phyloP scores from a whole-genome alignment of 1,140 invertebrate species.

The Varroa destructor region DNA sequence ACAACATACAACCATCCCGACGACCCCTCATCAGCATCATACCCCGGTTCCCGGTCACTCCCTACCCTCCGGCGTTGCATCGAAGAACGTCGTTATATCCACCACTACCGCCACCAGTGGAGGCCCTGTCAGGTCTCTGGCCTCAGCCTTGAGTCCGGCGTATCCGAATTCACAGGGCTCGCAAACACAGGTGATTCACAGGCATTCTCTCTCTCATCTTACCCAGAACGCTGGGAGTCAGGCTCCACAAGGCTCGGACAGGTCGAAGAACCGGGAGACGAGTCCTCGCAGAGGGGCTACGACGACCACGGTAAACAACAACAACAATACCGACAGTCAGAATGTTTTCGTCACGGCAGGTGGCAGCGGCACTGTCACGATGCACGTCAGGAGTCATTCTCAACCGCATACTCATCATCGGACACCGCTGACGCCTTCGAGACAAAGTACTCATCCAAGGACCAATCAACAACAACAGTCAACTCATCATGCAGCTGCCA shows the following conservation, averaged over 20 bases:
- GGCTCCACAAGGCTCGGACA: too few species aligned
- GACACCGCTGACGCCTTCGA: slow-evolving; percentile 23
- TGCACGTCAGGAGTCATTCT: slow-evolving; percentile 24
- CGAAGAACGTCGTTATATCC: neutral
- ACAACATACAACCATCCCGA: too few species aligned
- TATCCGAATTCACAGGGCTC: too few species aligned
- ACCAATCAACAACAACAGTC: too few species aligned
- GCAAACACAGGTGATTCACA: neutral
- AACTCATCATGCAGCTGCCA: too few species aligned
- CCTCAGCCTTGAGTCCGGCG: too few species aligned
- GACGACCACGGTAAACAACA: too few species aligned
- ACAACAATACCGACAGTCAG: too few species aligned
- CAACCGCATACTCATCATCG: slow-evolving; percentile 2
- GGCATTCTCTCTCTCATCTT: slow-evolving; percentile 23
- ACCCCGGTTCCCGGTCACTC: slow-evolving; percentile 13
- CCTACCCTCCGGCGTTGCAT: slow-evolving; percentile 14
- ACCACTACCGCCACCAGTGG: too few species aligned
- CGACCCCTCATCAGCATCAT: too few species aligned
- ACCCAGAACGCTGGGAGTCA: neutral
- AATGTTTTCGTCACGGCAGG: too few species aligned
- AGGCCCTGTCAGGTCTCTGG: too few species aligned
- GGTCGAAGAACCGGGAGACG: slow-evolving; percentile 11
- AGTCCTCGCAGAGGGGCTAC: neutral
- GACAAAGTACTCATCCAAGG: neutral
- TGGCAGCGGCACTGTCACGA: neutral